These are phyloP conservation scores for Athetis lepigone DNA, from an alignment of 2,888 invertebrate genomes.

Conservation along the genomic window DNA sequence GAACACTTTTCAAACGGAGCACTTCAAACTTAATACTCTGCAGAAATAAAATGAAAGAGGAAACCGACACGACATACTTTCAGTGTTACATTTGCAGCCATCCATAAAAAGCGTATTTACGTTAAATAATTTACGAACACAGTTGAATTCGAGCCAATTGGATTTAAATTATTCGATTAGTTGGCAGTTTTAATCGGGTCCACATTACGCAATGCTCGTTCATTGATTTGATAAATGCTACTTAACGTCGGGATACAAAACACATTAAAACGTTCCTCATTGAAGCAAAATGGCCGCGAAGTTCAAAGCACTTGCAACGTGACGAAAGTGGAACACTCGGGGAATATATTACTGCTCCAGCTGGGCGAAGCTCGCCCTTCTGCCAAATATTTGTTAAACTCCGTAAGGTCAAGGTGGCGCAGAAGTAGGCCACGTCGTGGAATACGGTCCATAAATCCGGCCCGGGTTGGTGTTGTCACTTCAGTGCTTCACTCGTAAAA, in stretches of 20 bases:
- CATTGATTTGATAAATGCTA: conserved; percentile 60
- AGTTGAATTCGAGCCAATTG: conserved; percentile 54
- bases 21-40: conserved; percentile 43
- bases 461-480: conserved; percentile 52
- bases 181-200: conserved; percentile 55
- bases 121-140: conserved; percentile 52
- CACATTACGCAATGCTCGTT: conserved; percentile 51
- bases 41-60: conserved; percentile 39
- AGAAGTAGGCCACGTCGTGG: conserved; percentile 54
- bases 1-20: conserved; percentile 39
- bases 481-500: conserved; percentile 53
- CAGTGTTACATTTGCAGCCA: conserved; percentile 30
- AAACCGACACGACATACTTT: conserved; percentile 25
- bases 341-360: conserved; percentile 58
- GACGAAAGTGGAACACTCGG: conserved; percentile 52
- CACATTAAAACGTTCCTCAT: conserved; percentile 35
- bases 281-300: conserved; percentile 31
- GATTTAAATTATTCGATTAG: conserved; percentile 62
- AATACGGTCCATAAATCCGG: conserved; percentile 47
- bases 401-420: conserved; percentile 55
- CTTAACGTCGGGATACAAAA: conserved; percentile 34
- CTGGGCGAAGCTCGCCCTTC: conserved; percentile 54
- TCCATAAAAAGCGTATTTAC: conserved; percentile 40
- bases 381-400: conserved; percentile 61
- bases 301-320: conserved; percentile 52